Evolutionary conservation across 2,113 vertebrate genomes (phyloP).

Genomic region (Siniperca knerii): DNA sequence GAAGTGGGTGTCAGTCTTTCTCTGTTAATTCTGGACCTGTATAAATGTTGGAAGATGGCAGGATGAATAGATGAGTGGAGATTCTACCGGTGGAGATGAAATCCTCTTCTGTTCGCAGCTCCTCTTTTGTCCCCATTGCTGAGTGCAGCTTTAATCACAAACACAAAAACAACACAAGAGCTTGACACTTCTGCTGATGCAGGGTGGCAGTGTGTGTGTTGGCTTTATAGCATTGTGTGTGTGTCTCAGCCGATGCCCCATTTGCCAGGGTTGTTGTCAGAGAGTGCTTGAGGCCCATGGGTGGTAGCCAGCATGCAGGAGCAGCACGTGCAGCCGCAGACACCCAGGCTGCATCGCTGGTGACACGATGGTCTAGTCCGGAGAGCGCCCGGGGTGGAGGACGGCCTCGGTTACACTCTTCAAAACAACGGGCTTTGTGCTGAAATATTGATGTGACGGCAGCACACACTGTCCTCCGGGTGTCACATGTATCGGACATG

Average conservation of each 20-base stretch:
- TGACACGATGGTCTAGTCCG: slow-evolving; percentile 54
- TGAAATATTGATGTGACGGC: slow-evolving; percentile 63
- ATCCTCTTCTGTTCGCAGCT: slow-evolving; percentile 33
- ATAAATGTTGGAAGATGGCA: not conserved
- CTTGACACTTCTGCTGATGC: slow-evolving; percentile 44
- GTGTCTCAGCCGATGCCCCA: slow-evolving; percentile 22
- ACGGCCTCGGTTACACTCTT: slow-evolving; percentile 46
- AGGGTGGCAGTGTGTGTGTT: slow-evolving; percentile 37
- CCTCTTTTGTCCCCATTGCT: slow-evolving; percentile 10
- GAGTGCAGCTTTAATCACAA: slow-evolving; percentile 49
- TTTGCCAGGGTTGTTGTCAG: slow-evolving; percentile 38
- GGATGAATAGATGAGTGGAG: slow-evolving; percentile 1
- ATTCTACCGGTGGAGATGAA: slow-evolving; percentile 27
- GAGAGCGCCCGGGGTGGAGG: slow-evolving; percentile 33
- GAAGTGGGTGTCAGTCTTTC: not conserved
- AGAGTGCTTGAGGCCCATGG: slow-evolving; percentile 51
- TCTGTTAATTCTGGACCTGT: not conserved
- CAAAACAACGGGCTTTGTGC: slow-evolving; percentile 43
- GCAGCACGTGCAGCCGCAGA: slow-evolving; percentile 53
- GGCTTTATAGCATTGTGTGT: slow-evolving; percentile 5
- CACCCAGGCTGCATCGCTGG: slow-evolving; percentile 24
- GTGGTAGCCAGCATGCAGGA: slow-evolving; percentile 38
- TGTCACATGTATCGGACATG: slow-evolving; percentile 38
- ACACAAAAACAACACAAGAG: slow-evolving; percentile 41
- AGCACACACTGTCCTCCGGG: slow-evolving; percentile 26